A percentile compares a stretch with the other conserved stretches of the same genome.
Evolutionary conservation across 1,140 invertebrate species (phyloP).

Genomic region (Triops cancriformis): DNA sequence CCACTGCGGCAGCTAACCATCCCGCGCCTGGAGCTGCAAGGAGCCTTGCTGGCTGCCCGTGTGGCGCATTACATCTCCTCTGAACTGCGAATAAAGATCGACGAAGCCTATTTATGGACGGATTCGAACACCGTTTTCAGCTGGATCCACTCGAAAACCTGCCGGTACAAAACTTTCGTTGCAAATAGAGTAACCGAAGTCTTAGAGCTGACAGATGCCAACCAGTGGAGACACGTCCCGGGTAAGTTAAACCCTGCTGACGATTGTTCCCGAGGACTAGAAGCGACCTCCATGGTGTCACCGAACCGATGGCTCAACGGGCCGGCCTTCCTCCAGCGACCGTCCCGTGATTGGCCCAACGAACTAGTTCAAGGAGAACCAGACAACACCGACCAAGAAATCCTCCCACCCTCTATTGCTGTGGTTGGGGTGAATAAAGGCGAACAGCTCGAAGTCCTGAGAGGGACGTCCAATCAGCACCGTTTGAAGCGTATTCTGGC

Average conservation of each 20-base stretch:
- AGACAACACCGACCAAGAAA: not conserved
- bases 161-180: conserved; percentile 28
- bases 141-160: conserved; percentile 33
- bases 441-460: not conserved
- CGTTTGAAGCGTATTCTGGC: not conserved
- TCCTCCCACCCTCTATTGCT: not conserved
- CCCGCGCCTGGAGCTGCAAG: conserved; percentile 40
- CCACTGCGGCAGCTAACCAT: conserved; percentile 38
- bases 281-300: not conserved
- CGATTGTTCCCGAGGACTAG: conserved; percentile 24
- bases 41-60: conserved; percentile 31
- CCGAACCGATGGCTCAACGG: conserved; percentile 28
- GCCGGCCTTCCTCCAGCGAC: conserved; percentile 24
- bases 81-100: no score
- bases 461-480: not conserved
- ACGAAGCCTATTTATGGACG: no score
- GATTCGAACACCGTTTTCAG: no score
- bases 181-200: conserved; percentile 32
- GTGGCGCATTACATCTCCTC: no score
- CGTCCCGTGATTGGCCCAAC: conserved; percentile 26
- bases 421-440: not conserved
- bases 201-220: conserved; percentile 25
- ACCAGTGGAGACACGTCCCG: conserved; percentile 31
- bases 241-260: conserved; percentile 31
- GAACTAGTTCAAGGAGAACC: not conserved